Percentiles rank a stretch among this genome's conserved stretches.
Evolutionary conservation across 2,113 vertebrate genomes (phyloP).

Genomic region (Microcebus jonahi): DNA sequence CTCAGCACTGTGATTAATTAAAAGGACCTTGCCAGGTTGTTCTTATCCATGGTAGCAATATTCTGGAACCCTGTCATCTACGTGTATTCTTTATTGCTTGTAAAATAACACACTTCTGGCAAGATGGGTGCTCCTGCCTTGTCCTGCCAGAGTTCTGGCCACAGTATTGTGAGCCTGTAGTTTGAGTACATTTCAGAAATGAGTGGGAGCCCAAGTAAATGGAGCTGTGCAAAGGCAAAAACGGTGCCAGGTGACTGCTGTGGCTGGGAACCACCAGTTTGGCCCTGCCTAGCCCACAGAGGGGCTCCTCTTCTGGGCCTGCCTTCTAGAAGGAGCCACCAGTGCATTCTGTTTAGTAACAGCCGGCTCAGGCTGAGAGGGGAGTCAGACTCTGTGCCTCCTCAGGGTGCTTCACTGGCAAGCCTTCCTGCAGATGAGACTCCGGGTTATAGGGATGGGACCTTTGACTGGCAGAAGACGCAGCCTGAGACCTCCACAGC

Average conservation of each 20-base stretch:
- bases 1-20: not conserved
- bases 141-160: not conserved
- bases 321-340: not conserved
- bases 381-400: rapidly evolving
- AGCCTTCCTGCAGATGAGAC: not conserved
- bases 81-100: rapidly evolving
- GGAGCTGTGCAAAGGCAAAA: not conserved
- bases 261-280: not conserved
- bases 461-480: not conserved
- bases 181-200: not conserved
- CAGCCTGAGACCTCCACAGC: not conserved
- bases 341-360: rapidly evolving
- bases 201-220: not conserved
- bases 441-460: not conserved
- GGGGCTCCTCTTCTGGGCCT: not conserved
- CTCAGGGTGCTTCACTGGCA: not conserved
- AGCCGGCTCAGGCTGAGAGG: not conserved
- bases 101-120: not conserved
- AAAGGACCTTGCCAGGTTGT: not conserved
- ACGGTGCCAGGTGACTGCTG: rapidly evolving
- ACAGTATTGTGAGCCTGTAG: rapidly evolving
- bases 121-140: rapidly evolving
- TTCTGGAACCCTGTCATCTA: rapidly evolving
- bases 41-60: rapidly evolving
- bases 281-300: rapidly evolving